A percentile compares a stretch with the other conserved stretches of the same genome.
Evolutionary conservation across 2,797 vertebrate species (phyloP).

Genomic region (Sarcophilus harrisii): DNA sequence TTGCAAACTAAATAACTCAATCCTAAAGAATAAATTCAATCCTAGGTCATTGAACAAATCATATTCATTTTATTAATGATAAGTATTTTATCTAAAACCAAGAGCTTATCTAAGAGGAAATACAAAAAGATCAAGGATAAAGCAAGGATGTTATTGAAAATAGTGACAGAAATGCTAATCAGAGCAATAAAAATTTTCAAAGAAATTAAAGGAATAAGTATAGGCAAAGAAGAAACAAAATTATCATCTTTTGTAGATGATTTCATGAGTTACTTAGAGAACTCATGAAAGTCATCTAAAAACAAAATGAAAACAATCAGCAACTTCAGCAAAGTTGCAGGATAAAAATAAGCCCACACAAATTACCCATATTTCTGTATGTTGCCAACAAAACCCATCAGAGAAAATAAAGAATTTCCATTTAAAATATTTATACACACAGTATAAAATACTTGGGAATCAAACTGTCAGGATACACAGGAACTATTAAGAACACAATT

Average conservation of each 20-base stretch:
- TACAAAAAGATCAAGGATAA: neutral
- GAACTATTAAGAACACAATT: too few relatives aligned
- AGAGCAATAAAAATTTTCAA: neutral
- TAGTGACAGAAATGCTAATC: neutral
- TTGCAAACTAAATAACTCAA: neutral
- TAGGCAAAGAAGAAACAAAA: neutral
- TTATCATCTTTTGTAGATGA: neutral
- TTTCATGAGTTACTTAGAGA: neutral
- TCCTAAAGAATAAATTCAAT: neutral
- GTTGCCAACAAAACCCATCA: neutral
- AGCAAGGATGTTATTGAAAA: neutral
- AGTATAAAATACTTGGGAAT: too few relatives aligned
- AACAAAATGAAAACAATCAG: neutral
- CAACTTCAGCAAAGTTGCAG: neutral
- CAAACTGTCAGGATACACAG: too few relatives aligned
- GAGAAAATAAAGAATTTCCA: neutral
- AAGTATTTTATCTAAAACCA: neutral
- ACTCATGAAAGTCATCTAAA: neutral
- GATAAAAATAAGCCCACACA: neutral
- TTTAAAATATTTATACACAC: too few relatives aligned
- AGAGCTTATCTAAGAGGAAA: neutral
- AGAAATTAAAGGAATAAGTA: neutral
- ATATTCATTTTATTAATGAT: neutral
- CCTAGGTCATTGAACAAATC: neutral
- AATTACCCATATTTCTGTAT: neutral